Conservation (phyloP, 2,113 vertebrate species). For the Lanius ludovicianus region DNA sequence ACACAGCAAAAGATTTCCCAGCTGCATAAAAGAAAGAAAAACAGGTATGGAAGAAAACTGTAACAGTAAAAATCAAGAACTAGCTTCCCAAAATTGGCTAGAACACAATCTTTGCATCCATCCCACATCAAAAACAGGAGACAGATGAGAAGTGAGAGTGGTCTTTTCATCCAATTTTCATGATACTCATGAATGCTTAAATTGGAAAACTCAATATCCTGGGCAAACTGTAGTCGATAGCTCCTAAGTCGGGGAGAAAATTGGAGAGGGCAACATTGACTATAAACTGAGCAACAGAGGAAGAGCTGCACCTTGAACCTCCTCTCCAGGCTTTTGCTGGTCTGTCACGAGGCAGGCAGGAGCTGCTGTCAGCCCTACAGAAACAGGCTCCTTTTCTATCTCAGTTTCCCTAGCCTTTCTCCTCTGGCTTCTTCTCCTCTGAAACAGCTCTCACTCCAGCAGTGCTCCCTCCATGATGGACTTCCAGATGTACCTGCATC, state of each 20-base stretch:
- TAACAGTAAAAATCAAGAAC: background rate
- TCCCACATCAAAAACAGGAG: background rate
- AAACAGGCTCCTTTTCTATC: background rate
- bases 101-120: background rate
- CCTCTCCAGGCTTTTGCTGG: background rate
- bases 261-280: background rate
- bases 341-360: background rate
- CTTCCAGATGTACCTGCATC: background rate
- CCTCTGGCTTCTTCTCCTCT: background rate
- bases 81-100: background rate
- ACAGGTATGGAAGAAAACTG: background rate
- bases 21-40: background rate
- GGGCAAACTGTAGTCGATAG: background rate
- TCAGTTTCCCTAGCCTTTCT: background rate
- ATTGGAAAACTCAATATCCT: background rate
- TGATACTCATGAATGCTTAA: background rate
- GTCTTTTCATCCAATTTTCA: background rate
- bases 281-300: background rate
- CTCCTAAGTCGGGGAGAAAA: background rate
- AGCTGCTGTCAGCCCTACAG: background rate
- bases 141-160: accelerated
- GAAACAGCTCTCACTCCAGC: background rate
- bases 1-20: background rate
- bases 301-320: background rate
- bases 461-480: background rate